These are phyloP conservation scores for Phocides pigmalion DNA, from an alignment of 1,140 invertebrate genomes.

Conservation along the genomic window DNA sequence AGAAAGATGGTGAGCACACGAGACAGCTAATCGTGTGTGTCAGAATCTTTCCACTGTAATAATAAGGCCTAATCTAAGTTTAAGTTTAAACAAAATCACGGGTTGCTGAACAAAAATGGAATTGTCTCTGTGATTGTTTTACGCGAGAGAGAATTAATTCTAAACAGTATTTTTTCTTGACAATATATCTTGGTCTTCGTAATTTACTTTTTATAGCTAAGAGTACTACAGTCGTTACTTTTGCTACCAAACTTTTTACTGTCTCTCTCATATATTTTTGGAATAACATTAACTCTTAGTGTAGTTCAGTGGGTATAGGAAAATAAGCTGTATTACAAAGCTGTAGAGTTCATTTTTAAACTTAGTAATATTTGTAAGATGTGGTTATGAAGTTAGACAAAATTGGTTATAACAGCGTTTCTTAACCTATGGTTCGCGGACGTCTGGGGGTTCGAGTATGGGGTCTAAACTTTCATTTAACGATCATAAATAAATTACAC, in stretches of 20 bases:
- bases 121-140: constrained; percentile 30
- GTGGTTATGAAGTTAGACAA: constrained; percentile 1
- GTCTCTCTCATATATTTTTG: constrained; percentile 30
- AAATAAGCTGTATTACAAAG: neutral
- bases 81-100: constrained; percentile 12
- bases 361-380: constrained; percentile 11
- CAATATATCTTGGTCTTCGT: constrained; percentile 10
- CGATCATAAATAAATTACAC: too few species aligned
- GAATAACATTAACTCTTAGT: constrained; percentile 15
- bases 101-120: constrained; percentile 27
- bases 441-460: too few species aligned
- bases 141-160: constrained; percentile 6
- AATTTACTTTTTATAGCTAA: constrained; percentile 16
- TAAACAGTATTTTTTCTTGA: constrained; percentile 24
- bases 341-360: constrained; percentile 5
- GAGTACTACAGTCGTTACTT: constrained; percentile 14
- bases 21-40: too few species aligned
- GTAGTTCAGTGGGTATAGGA: constrained; percentile 1
- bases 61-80: constrained; percentile 20
- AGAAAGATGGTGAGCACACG: too few species aligned
- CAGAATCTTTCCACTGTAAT: too few species aligned
- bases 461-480: too few species aligned
- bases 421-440: too few species aligned
- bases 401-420: too few species aligned
- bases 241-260: constrained; percentile 22